Conservation (phyloP, 2,797 vertebrate species). For the Poeciliopsis presidionis region DNA sequence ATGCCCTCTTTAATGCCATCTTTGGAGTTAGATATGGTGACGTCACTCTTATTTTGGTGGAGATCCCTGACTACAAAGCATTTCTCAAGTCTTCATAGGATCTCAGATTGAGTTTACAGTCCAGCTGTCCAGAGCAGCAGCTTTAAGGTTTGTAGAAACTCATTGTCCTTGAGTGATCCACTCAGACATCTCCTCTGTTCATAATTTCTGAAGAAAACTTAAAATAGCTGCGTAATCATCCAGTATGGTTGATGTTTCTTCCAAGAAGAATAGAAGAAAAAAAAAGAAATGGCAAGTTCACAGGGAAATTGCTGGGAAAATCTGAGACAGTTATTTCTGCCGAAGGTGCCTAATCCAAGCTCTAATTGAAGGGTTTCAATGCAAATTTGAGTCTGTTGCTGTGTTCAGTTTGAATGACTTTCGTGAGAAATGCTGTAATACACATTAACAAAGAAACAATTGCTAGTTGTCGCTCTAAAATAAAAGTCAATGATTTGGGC, state of each 20-base stretch:
- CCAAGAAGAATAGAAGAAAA: conserved; percentile 3
- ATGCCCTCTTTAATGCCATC: not conserved
- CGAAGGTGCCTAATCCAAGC: conserved; percentile 1
- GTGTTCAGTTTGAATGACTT: not conserved
- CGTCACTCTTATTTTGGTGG: not conserved
- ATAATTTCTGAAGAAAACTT: not conserved
- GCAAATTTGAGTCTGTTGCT: not conserved
- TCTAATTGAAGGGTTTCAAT: conserved; percentile 10
- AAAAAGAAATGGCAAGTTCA: not conserved
- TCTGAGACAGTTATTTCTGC: not conserved
- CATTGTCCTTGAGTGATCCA: not conserved
- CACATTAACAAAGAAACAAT: not conserved
- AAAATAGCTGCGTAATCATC: not conserved
- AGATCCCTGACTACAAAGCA: not conserved
- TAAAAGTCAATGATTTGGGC: not conserved
- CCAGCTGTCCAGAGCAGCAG: not conserved
- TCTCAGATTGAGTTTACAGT: not conserved
- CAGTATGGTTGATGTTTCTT: not conserved
- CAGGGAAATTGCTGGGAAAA: conserved; percentile 1
- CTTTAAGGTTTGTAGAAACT: not conserved
- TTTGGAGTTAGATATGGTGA: not conserved
- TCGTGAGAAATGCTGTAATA: not conserved
- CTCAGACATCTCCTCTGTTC: not conserved
- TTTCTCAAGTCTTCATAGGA: not conserved
- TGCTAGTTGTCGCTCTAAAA: not conserved